Conservation (phyloP, 64 coral and sea anemone genomes). For the Porites lutea region DNA sequence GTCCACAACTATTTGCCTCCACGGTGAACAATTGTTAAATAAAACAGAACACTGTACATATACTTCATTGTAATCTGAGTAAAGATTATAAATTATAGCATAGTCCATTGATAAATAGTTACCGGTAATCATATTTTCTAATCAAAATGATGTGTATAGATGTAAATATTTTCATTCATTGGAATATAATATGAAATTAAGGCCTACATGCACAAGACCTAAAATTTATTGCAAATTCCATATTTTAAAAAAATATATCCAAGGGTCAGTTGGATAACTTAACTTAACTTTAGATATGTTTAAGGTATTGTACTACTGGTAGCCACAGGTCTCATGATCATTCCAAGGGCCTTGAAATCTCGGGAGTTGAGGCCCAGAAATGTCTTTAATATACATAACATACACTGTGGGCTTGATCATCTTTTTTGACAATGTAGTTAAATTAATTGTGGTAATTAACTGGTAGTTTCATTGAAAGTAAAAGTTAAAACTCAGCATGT, state of each 20-base stretch:
- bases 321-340: not conserved
- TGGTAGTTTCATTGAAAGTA: not conserved
- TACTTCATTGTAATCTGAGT: slow-evolving; percentile 15
- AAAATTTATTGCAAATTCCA: not conserved
- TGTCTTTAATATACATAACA: slow-evolving; percentile 9
- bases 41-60: not conserved
- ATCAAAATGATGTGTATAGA: not conserved
- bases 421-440: slow-evolving; percentile 1
- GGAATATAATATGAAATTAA: not conserved
- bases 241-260: slow-evolving; percentile 10
- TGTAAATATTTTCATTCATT: not conserved
- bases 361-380: not conserved
- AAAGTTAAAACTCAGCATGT: slow-evolving; percentile 2
- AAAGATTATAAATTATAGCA: not conserved
- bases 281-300: slow-evolving; percentile 12
- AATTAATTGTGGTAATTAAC: not conserved
- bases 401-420: not conserved
- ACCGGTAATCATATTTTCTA: not conserved
- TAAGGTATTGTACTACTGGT: not conserved
- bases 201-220: not conserved
- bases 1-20: not conserved
- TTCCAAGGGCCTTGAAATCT: slow-evolving; percentile 1
- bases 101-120: not conserved
- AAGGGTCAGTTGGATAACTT: not conserved
- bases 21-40: not conserved